These are phyloP conservation scores for Pogonomyrmex californicus DNA, from an alignment of 1,140 invertebrate species.

Conservation along the genomic window DNA sequence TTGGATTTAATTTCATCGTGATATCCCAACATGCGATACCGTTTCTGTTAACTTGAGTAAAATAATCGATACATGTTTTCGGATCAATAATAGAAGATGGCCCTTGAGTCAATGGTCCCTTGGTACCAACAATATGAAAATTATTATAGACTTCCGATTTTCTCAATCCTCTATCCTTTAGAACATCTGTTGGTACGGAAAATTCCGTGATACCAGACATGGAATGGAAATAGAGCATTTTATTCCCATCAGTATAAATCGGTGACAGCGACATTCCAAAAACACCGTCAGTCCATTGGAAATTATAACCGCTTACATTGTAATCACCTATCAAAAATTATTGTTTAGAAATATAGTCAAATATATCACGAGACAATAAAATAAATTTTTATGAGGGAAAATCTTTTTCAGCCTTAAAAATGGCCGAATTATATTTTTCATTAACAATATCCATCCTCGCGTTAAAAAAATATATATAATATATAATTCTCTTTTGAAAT, in stretches of 20 bases:
- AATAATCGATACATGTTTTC: constrained; percentile 89
- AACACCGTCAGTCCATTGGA: constrained; percentile 93
- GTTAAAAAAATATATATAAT: not conserved
- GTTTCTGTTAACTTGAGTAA: constrained; percentile 89
- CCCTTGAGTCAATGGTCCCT: constrained; percentile 88
- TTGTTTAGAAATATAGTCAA: not conserved
- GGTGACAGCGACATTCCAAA: constrained; percentile 90
- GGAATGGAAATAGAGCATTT: constrained; percentile 92
- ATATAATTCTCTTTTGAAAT: not conserved
- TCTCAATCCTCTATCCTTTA: constrained; percentile 90
- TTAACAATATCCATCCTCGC: not conserved
- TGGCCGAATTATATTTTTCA: not conserved
- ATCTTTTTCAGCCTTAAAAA: not conserved
- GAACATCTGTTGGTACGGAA: constrained; percentile 90
- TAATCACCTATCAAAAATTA: constrained; percentile 86
- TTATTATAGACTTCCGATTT: constrained; percentile 77
- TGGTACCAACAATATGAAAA: constrained; percentile 88
- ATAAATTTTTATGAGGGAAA: constrained; percentile 1
- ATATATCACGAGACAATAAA: not conserved
- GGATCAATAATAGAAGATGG: constrained; percentile 88
- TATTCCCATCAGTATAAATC: constrained; percentile 87
- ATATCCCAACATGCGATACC: constrained; percentile 92
- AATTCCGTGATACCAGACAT: constrained; percentile 92
- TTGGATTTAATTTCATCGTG: constrained; percentile 86
- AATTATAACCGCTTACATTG: constrained; percentile 90